Base-by-base conservation (phyloP, 2,888 invertebrate species). In the Erebia epiphron region DNA sequence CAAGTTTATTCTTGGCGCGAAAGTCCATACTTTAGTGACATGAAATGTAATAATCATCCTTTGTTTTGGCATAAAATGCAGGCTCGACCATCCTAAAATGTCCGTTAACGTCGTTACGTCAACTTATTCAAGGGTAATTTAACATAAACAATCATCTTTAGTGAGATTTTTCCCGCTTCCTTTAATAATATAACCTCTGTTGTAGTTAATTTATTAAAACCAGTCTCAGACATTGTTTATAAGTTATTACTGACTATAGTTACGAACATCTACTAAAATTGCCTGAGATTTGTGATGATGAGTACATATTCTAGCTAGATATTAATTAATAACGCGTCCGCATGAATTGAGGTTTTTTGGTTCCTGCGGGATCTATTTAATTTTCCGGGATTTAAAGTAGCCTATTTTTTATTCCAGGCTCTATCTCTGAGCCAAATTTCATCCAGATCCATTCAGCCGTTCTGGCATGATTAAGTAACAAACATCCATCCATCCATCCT, bases 111-210 rank as follows among this genome's bases (percentile, higher is more conserved):
- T 18, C 43, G 14, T 18, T 49, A 49, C 62, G 49, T 46, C 46
- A 62, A 62, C 46, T 46, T 21, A 62, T 62, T 62, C 62, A 62
- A 62, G 62, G 62, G 62, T 62, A 62, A 49, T 62, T 62, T 49
- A 62, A 62, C 62, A 62, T 9, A 49, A 26, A 57, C 14, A 26
- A 54, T 21, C 13, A 26, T 26, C 49, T 21, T 62, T 61, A 14
- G 62, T 62, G 49, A 62, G 62, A 49, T 49, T 62, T 62, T 61
- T 18, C 62, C 62, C 62, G 21, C 21, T 62, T 21, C 43, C 61
- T 43, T n/a, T 16, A 60, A 16, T 60, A 43, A 16, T 60, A 43
- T 16, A 60, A 43, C 16, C 41, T 61, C 18, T 46, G 61, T 13
- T 43, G 61, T 43, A 61, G 61, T n/a, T 61, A 46, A 62, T 62